Base-by-base conservation (phyloP, 2,797 vertebrate species). In the Cynodonichthys magdalenae region DNA sequence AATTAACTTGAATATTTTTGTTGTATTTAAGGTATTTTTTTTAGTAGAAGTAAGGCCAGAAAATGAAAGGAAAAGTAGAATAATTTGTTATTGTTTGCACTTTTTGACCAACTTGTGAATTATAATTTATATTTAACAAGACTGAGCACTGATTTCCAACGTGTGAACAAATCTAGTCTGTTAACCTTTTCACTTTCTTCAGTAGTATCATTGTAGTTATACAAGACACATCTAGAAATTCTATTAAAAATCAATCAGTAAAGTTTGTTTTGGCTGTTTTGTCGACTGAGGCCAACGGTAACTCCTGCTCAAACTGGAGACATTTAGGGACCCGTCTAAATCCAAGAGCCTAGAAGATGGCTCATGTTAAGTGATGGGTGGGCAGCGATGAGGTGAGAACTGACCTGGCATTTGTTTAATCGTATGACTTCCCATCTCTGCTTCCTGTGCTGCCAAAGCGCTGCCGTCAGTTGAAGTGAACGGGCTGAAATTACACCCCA, bases 401-500 rank as follows among this genome's bases (percentile, higher is more conserved):
- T 70, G 63, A 75, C 46, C 67, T 80, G 78, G 81, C 82, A 80
- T 12, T 54, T 6, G 18, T 36, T n/a, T 62, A 52, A 82, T 85
- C 73, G 83, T 74, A 54, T 86, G 82, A 87, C 86, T 79, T 72
- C 20, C 57, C 49, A 41, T 9, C 55, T 4, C 54, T 63, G 71
- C 57, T 70, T 44, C 57, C 29, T 59, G 39, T 60, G 57, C 63
- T 77, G 75, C 72, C 83, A 77, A 75, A 79, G 75, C 70, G 55
- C 53, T 15, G 63, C 20, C 1, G 34, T 47, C 71, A 44, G 65
- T 69, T 77, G 39, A 85, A 79, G 82, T 57, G 70, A 65, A 53
- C 66, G 28, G 83, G 69, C 63, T 91, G 87, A 87, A 92, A 91
- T 90, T 85, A 89, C 87, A 89, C 74, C 79, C 82, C 79, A 64